Evolutionary conservation across 2,797 vertebrate genomes (phyloP).

Genomic region (Danio aesculapii): DNA sequence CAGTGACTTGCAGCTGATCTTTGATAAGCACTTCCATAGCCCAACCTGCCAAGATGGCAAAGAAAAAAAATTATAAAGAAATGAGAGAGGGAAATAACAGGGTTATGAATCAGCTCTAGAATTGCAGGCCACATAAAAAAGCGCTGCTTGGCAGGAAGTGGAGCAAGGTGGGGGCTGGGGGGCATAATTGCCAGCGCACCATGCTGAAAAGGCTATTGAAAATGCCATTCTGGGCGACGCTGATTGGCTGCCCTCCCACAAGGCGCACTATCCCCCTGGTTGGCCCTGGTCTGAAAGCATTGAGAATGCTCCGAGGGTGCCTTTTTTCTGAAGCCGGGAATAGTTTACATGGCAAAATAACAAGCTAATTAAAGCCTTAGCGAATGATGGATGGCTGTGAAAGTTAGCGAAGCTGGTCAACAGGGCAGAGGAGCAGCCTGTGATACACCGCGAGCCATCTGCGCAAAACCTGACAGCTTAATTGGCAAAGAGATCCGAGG

Average conservation of each 20-base stretch:
- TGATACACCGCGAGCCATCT: conserved; percentile 59
- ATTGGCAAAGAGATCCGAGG: conserved; percentile 68
- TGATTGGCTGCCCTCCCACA: conserved; percentile 74
- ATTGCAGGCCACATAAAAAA: conserved; percentile 59
- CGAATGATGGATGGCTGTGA: conserved; percentile 73
- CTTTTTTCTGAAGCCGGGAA: conserved; percentile 78
- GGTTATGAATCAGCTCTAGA: conserved; percentile 61
- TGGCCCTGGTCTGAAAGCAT: conserved; percentile 70
- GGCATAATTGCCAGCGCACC: conserved; percentile 78
- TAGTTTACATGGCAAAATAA: conserved; percentile 82
- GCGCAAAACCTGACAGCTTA: conserved; percentile 72
- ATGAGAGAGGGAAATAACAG: conserved; percentile 39
- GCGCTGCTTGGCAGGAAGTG: conserved; percentile 74
- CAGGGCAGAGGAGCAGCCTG: conserved; percentile 70
- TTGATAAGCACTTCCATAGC: conserved; percentile 61
- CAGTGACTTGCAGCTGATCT: conserved; percentile 32
- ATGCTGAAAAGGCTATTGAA: conserved; percentile 81
- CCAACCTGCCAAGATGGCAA: conserved; percentile 75
- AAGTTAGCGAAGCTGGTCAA: conserved; percentile 68
- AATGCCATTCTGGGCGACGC: conserved; percentile 74
- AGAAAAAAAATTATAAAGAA: conserved; percentile 65
- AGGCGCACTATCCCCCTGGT: conserved; percentile 69
- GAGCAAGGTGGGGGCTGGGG: conserved; percentile 58
- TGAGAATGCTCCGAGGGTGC: conserved; percentile 49
- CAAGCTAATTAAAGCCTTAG: conserved; percentile 81